Conservation (phyloP, 1,140 invertebrate species). For the Lepidurus packardi region DNA sequence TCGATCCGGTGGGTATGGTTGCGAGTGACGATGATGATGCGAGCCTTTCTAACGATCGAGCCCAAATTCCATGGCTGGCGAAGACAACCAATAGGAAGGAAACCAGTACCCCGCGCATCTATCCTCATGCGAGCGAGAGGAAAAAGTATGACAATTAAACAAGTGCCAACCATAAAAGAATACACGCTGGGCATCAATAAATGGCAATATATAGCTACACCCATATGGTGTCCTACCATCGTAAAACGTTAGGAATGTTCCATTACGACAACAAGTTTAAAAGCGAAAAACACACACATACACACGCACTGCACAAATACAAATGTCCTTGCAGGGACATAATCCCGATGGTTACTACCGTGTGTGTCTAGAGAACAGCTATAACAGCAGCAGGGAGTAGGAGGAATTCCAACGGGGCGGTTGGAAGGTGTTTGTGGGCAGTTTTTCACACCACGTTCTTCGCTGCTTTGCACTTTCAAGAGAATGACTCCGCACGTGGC, state of each 20-base stretch:
- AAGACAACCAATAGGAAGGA: not conserved
- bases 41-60: not conserved
- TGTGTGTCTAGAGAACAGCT: not conserved
- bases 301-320: slow-evolving; percentile 8
- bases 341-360: not conserved
- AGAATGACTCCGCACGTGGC: slow-evolving; percentile 4
- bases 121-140: not conserved
- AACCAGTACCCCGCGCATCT: not conserved
- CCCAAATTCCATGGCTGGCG: not conserved
- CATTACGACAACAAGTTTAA: not conserved
- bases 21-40: not conserved
- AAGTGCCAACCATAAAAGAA: not conserved
- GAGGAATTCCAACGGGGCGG: slow-evolving; percentile 16
- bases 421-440: slow-evolving; percentile 10
- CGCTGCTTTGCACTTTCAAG: slow-evolving; percentile 13
- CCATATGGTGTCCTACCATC: not conserved
- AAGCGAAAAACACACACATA: not conserved
- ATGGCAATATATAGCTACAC: not conserved
- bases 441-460: slow-evolving; percentile 8
- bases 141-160: not conserved
- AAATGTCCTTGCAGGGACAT: slow-evolving; percentile 17
- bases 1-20: not conserved
- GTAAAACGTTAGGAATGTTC: not conserved
- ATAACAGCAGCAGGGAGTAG: not conserved
- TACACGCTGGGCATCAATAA: not conserved